These are phyloP conservation scores for Leptopilina clavipes DNA, from an alignment of 1,140 invertebrate genomes.

Conservation along the genomic window DNA sequence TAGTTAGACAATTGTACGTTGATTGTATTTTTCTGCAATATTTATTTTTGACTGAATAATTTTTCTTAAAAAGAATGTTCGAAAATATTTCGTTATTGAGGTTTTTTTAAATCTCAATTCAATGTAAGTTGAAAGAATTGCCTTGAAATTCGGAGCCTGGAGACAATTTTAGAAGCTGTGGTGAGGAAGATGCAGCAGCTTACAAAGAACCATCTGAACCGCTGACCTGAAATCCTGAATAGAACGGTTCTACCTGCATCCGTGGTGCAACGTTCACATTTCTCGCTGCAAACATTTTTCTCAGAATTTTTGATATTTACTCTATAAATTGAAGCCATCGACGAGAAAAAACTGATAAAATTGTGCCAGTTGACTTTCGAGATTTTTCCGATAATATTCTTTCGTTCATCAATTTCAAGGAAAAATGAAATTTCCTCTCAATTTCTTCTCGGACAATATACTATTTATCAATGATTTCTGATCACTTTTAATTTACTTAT, in stretches of 20 bases:
- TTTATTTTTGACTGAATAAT: too few relatives aligned
- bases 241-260: conserved; percentile 24
- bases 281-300: conserved; percentile 4
- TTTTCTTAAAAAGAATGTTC: too few relatives aligned
- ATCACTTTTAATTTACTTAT: too few relatives aligned
- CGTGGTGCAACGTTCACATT: background rate
- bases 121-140: background rate
- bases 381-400: background rate
- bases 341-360: conserved; percentile 13
- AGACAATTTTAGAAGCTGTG: conserved; percentile 37
- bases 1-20: too few relatives aligned
- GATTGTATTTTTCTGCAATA: too few relatives aligned
- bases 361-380: background rate
- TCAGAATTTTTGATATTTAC: conserved; percentile 27
- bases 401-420: background rate
- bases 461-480: too few relatives aligned
- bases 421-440: too few relatives aligned
- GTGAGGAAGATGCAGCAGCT: conserved; percentile 37
- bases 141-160: conserved; percentile 39
- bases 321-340: background rate
- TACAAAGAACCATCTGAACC: conserved; percentile 30
- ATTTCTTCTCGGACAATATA: too few relatives aligned
- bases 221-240: conserved; percentile 36
- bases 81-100: too few relatives aligned
- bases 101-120: background rate